Conservation (phyloP, 2,888 invertebrate species). For the Perdita meconis region DNA sequence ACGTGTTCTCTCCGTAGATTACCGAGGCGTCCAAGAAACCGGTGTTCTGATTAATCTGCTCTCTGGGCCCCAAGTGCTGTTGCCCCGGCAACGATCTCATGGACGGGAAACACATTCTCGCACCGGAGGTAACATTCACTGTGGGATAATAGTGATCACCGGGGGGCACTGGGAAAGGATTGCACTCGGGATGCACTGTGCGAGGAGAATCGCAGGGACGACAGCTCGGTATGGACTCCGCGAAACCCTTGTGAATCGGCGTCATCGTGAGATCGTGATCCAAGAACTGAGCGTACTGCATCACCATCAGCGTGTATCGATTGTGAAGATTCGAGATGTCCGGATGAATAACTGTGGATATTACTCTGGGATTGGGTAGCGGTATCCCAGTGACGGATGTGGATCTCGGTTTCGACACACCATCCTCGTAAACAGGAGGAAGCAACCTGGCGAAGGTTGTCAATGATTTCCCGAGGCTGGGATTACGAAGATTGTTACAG, state of each 20-base stretch:
- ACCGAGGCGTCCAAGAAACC: slow-evolving; percentile 95
- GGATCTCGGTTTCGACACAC: slow-evolving; percentile 91
- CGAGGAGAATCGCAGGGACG: slow-evolving; percentile 94
- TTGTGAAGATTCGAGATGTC: slow-evolving; percentile 95
- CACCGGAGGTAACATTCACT: slow-evolving; percentile 92
- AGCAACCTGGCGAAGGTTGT: slow-evolving; percentile 93
- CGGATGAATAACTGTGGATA: slow-evolving; percentile 95
- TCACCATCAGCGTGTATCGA: slow-evolving; percentile 95
- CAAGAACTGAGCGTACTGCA: slow-evolving; percentile 97
- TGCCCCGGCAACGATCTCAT: slow-evolving; percentile 97
- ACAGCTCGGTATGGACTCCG: slow-evolving; percentile 95
- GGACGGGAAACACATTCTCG: slow-evolving; percentile 95
- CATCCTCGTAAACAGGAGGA: slow-evolving; percentile 95
- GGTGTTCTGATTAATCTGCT: slow-evolving; percentile 94
- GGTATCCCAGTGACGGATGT: slow-evolving; percentile 90
- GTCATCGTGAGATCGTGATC: slow-evolving; percentile 98
- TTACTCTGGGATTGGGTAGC: slow-evolving; percentile 93
- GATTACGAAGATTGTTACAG: slow-evolving; percentile 94
- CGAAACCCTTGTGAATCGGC: slow-evolving; percentile 95
- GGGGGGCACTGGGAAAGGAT: slow-evolving; percentile 95
- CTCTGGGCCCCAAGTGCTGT: slow-evolving; percentile 93
- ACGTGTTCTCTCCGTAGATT: slow-evolving; percentile 95
- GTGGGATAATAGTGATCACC: slow-evolving; percentile 96
- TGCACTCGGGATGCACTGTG: slow-evolving; percentile 96
- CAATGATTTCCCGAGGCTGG: slow-evolving; percentile 92